Evolutionary conservation across 2,113 vertebrate genomes (phyloP), one percentile per base, ranked within the genome.

Genomic region (Oplegnathus fasciatus): DNA sequence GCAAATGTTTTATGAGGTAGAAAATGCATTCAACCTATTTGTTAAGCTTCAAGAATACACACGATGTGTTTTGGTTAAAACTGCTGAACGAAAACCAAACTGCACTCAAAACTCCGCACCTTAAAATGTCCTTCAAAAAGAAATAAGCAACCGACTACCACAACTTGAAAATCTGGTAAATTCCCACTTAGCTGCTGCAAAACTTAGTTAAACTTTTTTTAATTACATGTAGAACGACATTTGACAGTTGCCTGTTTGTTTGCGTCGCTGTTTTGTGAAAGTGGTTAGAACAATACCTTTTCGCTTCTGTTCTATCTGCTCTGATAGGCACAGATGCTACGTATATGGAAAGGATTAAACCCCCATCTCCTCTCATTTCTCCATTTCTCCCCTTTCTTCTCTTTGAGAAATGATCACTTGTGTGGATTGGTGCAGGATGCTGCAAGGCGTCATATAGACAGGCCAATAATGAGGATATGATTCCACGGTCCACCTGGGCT

Each of bases 381-480:
- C 34, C 32, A 7, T n/a, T 37, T 9, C 42, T 65, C 13, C 26
- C n/a, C 14, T 40, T 46, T 26, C 1, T 6, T 22, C 13, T 6
- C 6, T 13, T 55, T 78, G 76, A 76, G 52, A 85, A 87, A 82
- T 70, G 17, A 80, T 92, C 78, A 68, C 42, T 78, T 60, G 57
- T 85, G 82, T 78, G 68, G 61, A 60, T 65, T 69, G 78, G 61
- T 67, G 61, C 32, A 64, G 26, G 48, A 79, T 37, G 73, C 81
- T 86, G 32, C 44, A 57, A 78, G 75, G 52, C n/a, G 17, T 57
- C n/a, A 18, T 40, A 58, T 54, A 83, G 57, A 76, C 60, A 65
- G 57, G 32, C 50, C 62, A 70, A 44, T 73, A 86, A 88, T 73
- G 65, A 86, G 68, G 65, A 61, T 75, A 78, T 80, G 70, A 86